A percentile compares a stretch with the other conserved stretches of the same genome.
Evolutionary conservation across 2,797 vertebrate genomes (phyloP).

Genomic region (Pampus argenteus): DNA sequence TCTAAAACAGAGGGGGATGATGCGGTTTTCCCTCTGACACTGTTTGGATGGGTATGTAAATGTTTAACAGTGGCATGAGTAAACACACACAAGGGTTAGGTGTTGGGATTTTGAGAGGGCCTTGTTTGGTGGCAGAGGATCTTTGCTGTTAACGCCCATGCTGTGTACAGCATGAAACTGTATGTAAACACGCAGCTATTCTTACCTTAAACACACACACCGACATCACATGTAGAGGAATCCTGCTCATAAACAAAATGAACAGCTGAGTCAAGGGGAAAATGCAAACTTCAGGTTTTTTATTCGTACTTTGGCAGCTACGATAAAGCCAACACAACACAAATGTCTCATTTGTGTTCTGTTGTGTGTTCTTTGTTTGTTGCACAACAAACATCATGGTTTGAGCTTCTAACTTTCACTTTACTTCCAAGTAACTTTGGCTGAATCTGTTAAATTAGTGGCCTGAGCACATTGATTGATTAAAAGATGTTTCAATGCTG

Average conservation of each 20-base stretch:
- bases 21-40: conserved; percentile 60
- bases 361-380: neutral
- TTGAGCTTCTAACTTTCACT: neutral
- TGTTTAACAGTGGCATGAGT: conserved; percentile 74
- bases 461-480: neutral
- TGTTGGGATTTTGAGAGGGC: conserved; percentile 58
- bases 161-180: neutral
- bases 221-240: conserved; percentile 43
- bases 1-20: conserved; percentile 58
- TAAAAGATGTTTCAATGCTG: neutral
- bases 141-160: conserved; percentile 14
- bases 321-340: conserved; percentile 3
- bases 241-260: conserved; percentile 31
- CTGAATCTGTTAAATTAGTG: neutral
- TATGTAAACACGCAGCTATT: conserved; percentile 13
- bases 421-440: neutral
- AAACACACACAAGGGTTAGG: conserved; percentile 72
- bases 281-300: conserved; percentile 21
- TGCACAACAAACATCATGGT: neutral
- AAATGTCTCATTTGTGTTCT: neutral
- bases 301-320: neutral
- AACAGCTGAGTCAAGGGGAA: conserved; percentile 3
- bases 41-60: conserved; percentile 74
- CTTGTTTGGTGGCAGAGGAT: conserved; percentile 39
- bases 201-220: conserved; percentile 33